A percentile compares a stretch with the other conserved stretches of the same genome.
Conservation (phyloP, 37 sponge, comb jelly and placozoan genomes). For the Chondrosia reniformis region DNA sequence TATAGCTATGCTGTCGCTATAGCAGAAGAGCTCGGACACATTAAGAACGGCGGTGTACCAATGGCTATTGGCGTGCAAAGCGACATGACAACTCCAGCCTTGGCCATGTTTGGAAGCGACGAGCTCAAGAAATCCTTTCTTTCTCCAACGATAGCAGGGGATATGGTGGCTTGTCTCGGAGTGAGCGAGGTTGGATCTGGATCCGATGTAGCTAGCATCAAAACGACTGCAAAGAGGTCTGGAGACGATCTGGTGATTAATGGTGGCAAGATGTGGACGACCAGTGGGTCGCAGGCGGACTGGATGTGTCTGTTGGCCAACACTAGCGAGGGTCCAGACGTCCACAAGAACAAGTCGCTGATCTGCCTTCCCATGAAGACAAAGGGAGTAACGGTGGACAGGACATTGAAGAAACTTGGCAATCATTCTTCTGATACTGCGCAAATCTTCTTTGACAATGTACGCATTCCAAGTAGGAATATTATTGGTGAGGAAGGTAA, state of each 20-base stretch:
- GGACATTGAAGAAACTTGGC: conserved; percentile 52
- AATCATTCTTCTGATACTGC: conserved; percentile 86
- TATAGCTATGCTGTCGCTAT: conserved; percentile 79
- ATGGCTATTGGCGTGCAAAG: conserved; percentile 98
- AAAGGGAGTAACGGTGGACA: conserved; percentile 53
- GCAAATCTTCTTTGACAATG: conserved; percentile 88
- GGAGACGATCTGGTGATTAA: conserved; percentile 88
- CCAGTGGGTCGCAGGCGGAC: conserved; percentile 86
- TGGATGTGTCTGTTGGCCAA: conserved; percentile 97
- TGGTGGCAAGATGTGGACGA: conserved; percentile 98
- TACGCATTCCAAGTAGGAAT: conserved; percentile 69
- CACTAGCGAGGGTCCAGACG: conserved; percentile 72
- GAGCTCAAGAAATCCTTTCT: conserved; percentile 58
- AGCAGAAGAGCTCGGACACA: conserved; percentile 81
- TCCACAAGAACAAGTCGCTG: conserved; percentile 86
- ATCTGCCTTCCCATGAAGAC: conserved; percentile 92
- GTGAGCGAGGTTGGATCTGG: conserved; percentile 90
- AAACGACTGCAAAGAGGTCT: conserved; percentile 66
- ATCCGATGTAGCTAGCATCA: conserved; percentile 90
- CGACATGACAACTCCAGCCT: conserved; percentile 89
- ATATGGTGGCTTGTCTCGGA: conserved; percentile 84
- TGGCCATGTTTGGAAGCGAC: conserved; percentile 80
- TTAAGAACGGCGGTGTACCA: conserved; percentile 67
- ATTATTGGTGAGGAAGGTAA: conserved; percentile 89
- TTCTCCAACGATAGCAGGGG: conserved; percentile 31